Conservation (phyloP, 2,113 vertebrate species). For the Hippocampus abdominalis region DNA sequence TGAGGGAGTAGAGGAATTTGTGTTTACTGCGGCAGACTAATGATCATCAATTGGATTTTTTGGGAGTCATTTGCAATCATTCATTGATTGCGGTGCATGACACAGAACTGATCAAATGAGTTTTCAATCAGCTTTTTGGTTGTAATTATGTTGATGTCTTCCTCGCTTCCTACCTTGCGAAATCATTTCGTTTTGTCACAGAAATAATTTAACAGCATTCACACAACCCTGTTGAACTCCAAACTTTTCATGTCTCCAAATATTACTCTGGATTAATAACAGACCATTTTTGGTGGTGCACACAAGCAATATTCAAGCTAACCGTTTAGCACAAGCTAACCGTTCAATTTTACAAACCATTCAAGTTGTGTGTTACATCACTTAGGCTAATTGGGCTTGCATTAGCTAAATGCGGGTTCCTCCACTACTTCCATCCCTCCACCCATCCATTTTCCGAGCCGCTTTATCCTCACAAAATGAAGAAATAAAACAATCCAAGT, state of each 20-base stretch:
- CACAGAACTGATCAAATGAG: not conserved
- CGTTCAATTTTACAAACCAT: not conserved
- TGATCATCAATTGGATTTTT: not conserved
- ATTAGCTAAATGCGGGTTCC: not conserved
- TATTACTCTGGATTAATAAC: not conserved
- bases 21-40: not conserved
- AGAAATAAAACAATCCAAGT: not conserved
- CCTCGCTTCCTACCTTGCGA: no score
- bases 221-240: not conserved
- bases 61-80: not conserved
- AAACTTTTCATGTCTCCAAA: not conserved
- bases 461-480: no score
- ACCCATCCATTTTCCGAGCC: no score
- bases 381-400: not conserved
- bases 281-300: not conserved
- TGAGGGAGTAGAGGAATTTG: not conserved
- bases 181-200: no score
- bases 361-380: not conserved
- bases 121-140: not conserved
- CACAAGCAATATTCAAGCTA: not conserved
- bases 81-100: not conserved
- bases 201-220: not conserved
- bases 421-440: not conserved
- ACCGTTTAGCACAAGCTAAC: no score
- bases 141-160: no score